Conservation (phyloP, 2,113 vertebrate genomes). For the Mustelus asterias region DNA sequence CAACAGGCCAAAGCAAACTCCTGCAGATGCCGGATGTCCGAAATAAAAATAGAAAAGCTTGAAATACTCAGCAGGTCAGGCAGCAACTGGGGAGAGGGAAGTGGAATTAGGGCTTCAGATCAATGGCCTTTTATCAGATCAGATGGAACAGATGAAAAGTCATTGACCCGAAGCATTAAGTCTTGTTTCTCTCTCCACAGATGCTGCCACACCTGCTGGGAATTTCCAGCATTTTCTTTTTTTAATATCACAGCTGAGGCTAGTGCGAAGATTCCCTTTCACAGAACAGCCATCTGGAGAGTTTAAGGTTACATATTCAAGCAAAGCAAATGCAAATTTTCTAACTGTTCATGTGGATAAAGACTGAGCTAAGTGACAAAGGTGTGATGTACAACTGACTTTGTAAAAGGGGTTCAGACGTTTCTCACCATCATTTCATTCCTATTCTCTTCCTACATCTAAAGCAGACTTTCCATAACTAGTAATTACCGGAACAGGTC, state of each 20-base stretch:
- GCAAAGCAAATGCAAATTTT: background rate
- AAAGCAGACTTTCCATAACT: too few relatives aligned
- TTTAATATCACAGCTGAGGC: background rate
- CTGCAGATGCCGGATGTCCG: too few relatives aligned
- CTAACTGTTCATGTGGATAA: background rate
- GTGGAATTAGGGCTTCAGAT: background rate
- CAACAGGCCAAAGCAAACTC: too few relatives aligned
- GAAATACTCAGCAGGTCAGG: too few relatives aligned
- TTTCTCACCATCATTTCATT: background rate
- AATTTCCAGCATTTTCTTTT: background rate
- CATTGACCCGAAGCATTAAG: too few relatives aligned
- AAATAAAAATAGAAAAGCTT: too few relatives aligned
- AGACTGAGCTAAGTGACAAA: background rate
- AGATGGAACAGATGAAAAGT: background rate
- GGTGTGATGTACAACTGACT: background rate
- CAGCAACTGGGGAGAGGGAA: background rate
- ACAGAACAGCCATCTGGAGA: background rate
- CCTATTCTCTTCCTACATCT: too few relatives aligned
- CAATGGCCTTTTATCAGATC: background rate
- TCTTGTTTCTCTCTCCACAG: too few relatives aligned
- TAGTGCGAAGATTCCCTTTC: background rate
- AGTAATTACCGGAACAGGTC: too few relatives aligned
- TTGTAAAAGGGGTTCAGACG: background rate
- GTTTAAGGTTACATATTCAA: background rate
- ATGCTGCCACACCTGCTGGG: too few relatives aligned